These are phyloP conservation scores for Ephialtes manifestator DNA, from an alignment of 2,888 invertebrate genomes.

Conservation along the genomic window DNA sequence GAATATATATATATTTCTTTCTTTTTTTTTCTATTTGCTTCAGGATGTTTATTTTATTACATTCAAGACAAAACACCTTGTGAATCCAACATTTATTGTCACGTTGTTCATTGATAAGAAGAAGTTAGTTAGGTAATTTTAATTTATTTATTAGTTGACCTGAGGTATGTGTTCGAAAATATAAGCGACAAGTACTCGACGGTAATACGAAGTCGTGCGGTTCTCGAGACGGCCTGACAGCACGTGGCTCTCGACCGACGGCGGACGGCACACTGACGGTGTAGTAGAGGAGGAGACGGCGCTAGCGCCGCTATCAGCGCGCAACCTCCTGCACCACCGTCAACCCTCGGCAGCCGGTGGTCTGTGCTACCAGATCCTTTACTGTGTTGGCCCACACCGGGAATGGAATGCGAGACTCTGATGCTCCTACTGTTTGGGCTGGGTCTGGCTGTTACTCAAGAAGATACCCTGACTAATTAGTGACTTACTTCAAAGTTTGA, in stretches of 20 bases:
- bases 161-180: constrained; percentile 1
- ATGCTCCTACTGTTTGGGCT: not conserved
- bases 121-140: constrained; percentile 1
- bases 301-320: constrained; percentile 79
- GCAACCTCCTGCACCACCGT: constrained; percentile 70
- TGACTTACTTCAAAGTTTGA: too few relatives aligned
- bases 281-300: constrained; percentile 73
- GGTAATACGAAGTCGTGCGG: constrained; percentile 28
- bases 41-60: constrained; percentile 22
- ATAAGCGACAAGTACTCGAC: constrained; percentile 27
- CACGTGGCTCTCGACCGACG: constrained; percentile 82
- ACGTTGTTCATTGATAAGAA: constrained; percentile 40
- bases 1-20: not conserved
- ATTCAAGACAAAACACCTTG: constrained; percentile 14
- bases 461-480: too few relatives aligned
- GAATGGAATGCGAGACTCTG: constrained; percentile 33
- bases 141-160: not conserved
- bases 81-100: constrained; percentile 18
- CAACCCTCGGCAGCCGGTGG: constrained; percentile 42
- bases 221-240: constrained; percentile 56
- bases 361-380: constrained; percentile 46
- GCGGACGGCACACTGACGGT: constrained; percentile 83
- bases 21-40: not conserved
- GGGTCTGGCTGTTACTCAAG: too few relatives aligned
- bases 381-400: constrained; percentile 44